These are phyloP conservation scores for Halcyon malimbica DNA, from an alignment of 2,113 vertebrate genomes.

Conservation along the genomic window DNA sequence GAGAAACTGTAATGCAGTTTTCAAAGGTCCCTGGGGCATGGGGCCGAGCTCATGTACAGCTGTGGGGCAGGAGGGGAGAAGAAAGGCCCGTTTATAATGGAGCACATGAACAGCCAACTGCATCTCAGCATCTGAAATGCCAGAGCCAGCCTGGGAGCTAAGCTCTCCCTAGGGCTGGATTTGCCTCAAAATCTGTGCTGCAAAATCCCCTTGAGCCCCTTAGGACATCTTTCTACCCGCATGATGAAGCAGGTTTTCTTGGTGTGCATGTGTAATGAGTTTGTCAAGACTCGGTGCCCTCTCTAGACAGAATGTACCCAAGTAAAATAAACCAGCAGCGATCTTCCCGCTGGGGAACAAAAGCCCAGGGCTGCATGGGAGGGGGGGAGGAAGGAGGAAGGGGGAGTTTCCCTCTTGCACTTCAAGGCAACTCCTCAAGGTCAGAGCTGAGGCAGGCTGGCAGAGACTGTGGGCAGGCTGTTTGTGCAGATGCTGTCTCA, in stretches of 20 bases:
- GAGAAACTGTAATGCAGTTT: neutral
- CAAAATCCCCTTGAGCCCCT: neutral
- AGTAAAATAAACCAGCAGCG: neutral
- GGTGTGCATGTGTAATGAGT: neutral
- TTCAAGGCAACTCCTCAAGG: conserved; percentile 18
- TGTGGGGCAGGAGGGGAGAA: neutral
- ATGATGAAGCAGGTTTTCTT: neutral
- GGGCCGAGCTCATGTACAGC: neutral
- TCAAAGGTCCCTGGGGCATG: neutral
- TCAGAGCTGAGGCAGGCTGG: conserved; percentile 34
- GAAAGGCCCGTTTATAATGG: neutral
- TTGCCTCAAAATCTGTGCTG: neutral
- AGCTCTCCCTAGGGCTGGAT: neutral
- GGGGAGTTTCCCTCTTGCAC: neutral
- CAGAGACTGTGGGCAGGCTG: conserved; percentile 39
- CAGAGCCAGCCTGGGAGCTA: neutral
- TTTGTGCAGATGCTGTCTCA: conserved; percentile 57
- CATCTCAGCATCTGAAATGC: neutral
- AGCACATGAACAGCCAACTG: neutral
- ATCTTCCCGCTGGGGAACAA: neutral
- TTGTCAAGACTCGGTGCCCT: neutral
- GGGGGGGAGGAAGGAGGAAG: neutral
- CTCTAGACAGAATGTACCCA: neutral
- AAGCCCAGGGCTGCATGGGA: neutral
- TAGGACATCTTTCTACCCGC: neutral